Evolutionary conservation across 2,113 vertebrate species (phyloP), one percentile per base, ranked within the genome.

Genomic region (Crotophaga sulcirostris): DNA sequence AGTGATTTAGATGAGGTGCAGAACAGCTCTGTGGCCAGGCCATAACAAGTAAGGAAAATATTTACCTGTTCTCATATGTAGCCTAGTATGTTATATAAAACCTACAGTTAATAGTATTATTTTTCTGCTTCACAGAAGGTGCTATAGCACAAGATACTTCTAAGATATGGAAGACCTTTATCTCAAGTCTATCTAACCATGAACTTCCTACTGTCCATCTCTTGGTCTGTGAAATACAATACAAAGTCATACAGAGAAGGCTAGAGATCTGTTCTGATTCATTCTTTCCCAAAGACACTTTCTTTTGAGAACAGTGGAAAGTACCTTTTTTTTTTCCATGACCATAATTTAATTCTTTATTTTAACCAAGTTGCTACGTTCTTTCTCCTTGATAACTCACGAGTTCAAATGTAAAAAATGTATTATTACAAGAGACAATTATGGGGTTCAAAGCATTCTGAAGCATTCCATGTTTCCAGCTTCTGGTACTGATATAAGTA

Each of bases 361-460:
- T 98, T 97, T 95, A 98, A 98, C 97, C 96, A 96, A 97, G 94
- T 97, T 92, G 94, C 95, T 97, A 69, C 60, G 64, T 97, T 96
- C 96, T 96, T 97, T 97, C 97, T 97, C 94, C 97, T 94, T 98
- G 98, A 98, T 98, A 98, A 98, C 97, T 97, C 97, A 97, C 59
- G 75, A 96, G 97, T 97, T 96, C 64, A 7, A 97, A 98, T 96
- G 96, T 95, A 98, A 98, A 98, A 97, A 98, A 98, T 97, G 97
- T 98, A 98, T 98, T 98, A 98, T 98, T 98, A 95, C 96, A 98
- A 97, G 97, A 97, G 98, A 98, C 98, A 98, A 98, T 98, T 98
- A 98, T 4, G 96, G 97, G 97, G 97, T 97, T 98, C 97, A 98
- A 98, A 98, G 97, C 97, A 93, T 96, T 96, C 91, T 97, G 96